Evolutionary conservation across 2,797 vertebrate species (phyloP), one percentile per base, ranked within the genome.

Genomic region (Enteromius viviparus): DNA sequence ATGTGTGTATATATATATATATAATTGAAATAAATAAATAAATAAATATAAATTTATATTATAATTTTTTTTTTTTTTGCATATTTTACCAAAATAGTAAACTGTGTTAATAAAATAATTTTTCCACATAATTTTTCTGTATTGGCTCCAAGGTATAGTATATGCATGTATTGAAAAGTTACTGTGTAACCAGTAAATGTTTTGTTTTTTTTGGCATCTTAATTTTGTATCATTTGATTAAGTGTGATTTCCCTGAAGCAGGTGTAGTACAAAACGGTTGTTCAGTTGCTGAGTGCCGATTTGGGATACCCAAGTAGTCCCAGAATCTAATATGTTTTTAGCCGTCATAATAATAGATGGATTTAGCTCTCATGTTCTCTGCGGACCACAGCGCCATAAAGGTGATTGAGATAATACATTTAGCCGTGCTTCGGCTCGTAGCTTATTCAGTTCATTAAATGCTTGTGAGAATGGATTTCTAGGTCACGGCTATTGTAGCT

Each of bases 401-500:
- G 51, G 64, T 78, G 81, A 78, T 83, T 77, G 81, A 70, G 64
- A 77, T 83, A 71, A 83, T 78, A 10, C 83, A 79, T 68, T 78
- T 74, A 74, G 77, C 68, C 9, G 26, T 55, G 49, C 69, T 75
- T 34, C 4, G 6, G 4, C 70, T 53, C 23, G 21, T 71, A 81
- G 81, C 78, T 85, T 53, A 81, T 64, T 47, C 69, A 32, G 37
- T 83, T 80, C 83, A 80, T 87, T 83, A 80, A n/a, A 79, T 58
- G 49, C 81, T 75, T 23, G 69, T 15, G 74, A 78, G 75, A 77
- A 72, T 76, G 75, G 55, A 82, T 84, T 75, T 88, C 85, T 80
- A 80, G 85, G 80, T 83, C 86, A 87, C 42, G 21, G 77, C 76
- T 81, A 75, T 80, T 85, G 72, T 79, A 78, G 69, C 53, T 78